Evolutionary conservation across 2,888 invertebrate species (phyloP), one percentile per base, ranked within the genome.

Genomic region (Oscheius sp.): DNA sequence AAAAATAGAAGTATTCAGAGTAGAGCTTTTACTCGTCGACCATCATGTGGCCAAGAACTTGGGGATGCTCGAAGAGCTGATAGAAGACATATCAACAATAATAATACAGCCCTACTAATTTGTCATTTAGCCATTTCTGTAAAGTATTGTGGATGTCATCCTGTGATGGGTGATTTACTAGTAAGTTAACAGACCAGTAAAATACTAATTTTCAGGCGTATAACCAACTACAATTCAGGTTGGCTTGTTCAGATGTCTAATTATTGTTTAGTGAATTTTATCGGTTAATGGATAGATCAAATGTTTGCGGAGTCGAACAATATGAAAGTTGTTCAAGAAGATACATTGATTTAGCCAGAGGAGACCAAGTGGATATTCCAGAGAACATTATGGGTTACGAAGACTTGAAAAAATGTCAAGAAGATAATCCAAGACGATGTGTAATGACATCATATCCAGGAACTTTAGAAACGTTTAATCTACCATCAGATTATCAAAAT

Each of bases 231-330:
- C 47, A 62, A 30, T 74, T 59, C 44, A 30, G 69, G 77, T 75
- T 59, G 57, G 57, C 26, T 32, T 32, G 32, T 38, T 24, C 2
- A 14, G 17, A 30, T 36, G 12, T 5, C 24, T 32, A 26, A 9
- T 14, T 45, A 57, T 20, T 36, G 45, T 36, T 26, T 56, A 72
- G 74, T 2, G 72, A 80, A 54, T 76, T 82, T 67, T 68, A 68
- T 6, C 59, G 72, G 8, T 70, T 76, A 8, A 70, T 81, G n/a
- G 74, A 73, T 20, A 64, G 67, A 45, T 77, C 79, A 1, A 67
- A 68, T 14, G 80, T 79, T 14, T 82, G 82, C 45, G 78, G 74
- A 28, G 78, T 81, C 2, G 73, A 73, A n/a, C 74, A 73, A n/a
- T 82, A 80, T 50, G 80, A 80, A 47, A 67, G 71, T n/a, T 82